Percentiles rank a stretch among this genome's conserved stretches.
Evolutionary conservation across 2,797 vertebrate species (phyloP).

Genomic region (Phoxinus dragarum): DNA sequence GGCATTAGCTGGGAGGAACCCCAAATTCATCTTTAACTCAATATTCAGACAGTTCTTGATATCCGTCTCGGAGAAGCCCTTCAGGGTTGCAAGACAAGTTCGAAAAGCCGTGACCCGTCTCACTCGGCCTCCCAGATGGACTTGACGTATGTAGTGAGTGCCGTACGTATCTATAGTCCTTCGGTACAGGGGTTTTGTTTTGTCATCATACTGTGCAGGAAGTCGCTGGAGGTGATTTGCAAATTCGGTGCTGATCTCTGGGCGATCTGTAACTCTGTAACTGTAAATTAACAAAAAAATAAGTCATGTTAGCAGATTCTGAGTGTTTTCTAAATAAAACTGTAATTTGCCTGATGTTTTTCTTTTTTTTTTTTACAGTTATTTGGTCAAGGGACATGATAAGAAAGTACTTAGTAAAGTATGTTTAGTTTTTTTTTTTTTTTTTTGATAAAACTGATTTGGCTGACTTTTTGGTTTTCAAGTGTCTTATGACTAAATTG

Average conservation of each 20-base stretch:
- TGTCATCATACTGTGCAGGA: conserved; percentile 68
- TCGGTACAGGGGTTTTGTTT: conserved; percentile 72
- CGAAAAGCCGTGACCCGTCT: conserved; percentile 82
- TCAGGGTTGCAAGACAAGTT: conserved; percentile 82
- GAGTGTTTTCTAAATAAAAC: conserved; percentile 13
- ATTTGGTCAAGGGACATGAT: not conserved
- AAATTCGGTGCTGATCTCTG: conserved; percentile 81
- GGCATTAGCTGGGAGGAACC: conserved; percentile 63
- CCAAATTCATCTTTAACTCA: conserved; percentile 79
- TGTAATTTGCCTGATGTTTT: not conserved
- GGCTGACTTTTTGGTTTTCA: not conserved
- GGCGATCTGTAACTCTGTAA: conserved; percentile 78
- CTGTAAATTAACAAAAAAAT: conserved; percentile 69
- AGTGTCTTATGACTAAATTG: not conserved
- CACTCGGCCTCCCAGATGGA: conserved; percentile 83
- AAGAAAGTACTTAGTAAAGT: not conserved
- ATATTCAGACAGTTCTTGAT: conserved; percentile 82
- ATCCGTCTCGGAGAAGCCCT: conserved; percentile 76
- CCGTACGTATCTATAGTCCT: conserved; percentile 84
- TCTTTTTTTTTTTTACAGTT: not conserved
- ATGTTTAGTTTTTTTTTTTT: not conserved
- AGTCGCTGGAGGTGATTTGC: conserved; percentile 76
- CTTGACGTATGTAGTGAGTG: conserved; percentile 85
- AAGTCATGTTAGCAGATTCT: not conserved
- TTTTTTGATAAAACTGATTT: not conserved